Percentiles rank a stretch among this genome's conserved stretches.
Conservation (phyloP, 1,140 invertebrate genomes). For the Bombus affinis region DNA sequence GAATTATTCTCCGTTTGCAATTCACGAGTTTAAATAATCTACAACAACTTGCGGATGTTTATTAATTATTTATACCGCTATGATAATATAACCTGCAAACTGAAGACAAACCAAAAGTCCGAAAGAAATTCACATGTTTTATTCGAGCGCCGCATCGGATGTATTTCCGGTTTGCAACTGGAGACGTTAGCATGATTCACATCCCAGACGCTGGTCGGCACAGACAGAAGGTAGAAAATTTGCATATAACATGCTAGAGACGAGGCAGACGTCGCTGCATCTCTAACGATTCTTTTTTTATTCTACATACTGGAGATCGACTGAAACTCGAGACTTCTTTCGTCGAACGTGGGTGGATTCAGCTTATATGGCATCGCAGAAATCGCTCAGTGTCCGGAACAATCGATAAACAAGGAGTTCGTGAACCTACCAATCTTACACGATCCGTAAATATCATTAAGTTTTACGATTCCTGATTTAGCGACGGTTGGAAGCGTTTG, state of each 20-base stretch:
- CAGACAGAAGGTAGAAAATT: constrained; percentile 52
- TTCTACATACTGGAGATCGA: constrained; percentile 30
- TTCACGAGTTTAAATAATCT: not conserved
- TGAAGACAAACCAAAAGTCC: constrained; percentile 1
- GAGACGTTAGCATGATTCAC: constrained; percentile 60
- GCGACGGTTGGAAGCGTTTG: too few relatives aligned
- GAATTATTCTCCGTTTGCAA: not conserved
- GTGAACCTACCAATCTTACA: not conserved
- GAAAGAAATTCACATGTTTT: constrained; percentile 19
- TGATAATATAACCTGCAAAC: not conserved
- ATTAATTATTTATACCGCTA: not conserved
- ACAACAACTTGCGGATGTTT: not conserved
- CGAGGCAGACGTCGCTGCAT: constrained; percentile 15
- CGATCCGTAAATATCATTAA: not conserved
- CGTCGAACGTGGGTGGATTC: constrained; percentile 38
- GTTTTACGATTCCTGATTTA: not conserved
- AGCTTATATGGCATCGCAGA: not conserved
- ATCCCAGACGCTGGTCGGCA: constrained; percentile 15
- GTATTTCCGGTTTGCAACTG: constrained; percentile 63
- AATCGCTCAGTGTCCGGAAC: not conserved
- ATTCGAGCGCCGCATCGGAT: constrained; percentile 37
- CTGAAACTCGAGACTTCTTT: constrained; percentile 51
- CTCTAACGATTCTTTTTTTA: not conserved
- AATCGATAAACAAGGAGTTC: constrained; percentile 10
- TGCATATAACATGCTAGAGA: constrained; percentile 59